phyloP scores from a whole-genome alignment of 2,888 invertebrate genomes.

The Tortrix viridana region DNA sequence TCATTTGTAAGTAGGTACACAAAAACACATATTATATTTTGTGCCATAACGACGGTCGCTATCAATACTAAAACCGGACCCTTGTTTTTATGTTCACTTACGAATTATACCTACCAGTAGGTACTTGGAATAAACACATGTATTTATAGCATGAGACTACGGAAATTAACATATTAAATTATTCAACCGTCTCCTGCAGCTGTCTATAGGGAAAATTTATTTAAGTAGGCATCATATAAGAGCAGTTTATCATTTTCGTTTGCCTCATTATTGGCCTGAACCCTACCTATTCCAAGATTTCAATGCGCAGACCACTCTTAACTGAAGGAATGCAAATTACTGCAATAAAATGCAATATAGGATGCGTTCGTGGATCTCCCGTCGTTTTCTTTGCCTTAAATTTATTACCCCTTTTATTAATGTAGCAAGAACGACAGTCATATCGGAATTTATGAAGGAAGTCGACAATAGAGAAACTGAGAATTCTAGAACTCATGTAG shows the following conservation, averaged over 20 bases:
- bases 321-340: conserved; percentile 32
- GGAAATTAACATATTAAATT: conserved; percentile 24
- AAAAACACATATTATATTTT: conserved; percentile 6
- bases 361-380: conserved; percentile 20
- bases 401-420: conserved; percentile 34
- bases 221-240: conserved; percentile 10
- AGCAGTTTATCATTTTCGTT: conserved; percentile 26
- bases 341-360: conserved; percentile 24
- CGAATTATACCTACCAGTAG: background rate
- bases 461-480: conserved; percentile 49
- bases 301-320: background rate
- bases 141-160: conserved; percentile 8
- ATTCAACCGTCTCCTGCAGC: conserved; percentile 25
- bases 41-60: conserved; percentile 5
- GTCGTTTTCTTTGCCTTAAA: conserved; percentile 29
- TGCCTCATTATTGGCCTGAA: conserved; percentile 11
- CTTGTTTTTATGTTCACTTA: conserved; percentile 18
- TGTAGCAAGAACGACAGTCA: conserved; percentile 34
- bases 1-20: conserved; percentile 3
- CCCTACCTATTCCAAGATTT: conserved; percentile 22
- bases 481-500: conserved; percentile 55
- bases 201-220: conserved; percentile 19
- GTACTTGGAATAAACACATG: conserved; percentile 6
- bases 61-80: conserved; percentile 9
- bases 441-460: conserved; percentile 46